Conservation (phyloP, 2,888 invertebrate species). For the Ctena decussata region DNA sequence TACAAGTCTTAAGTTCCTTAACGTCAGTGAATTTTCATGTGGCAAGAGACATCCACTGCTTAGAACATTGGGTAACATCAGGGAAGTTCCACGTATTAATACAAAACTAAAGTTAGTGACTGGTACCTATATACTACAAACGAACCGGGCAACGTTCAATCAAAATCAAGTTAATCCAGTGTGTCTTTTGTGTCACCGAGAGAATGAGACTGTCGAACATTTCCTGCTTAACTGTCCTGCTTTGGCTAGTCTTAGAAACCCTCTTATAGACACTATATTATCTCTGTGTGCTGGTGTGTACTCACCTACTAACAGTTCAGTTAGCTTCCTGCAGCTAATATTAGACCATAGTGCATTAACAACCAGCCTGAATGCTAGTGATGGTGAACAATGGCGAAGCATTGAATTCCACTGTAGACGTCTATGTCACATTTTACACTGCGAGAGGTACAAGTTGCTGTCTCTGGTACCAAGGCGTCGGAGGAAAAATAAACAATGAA, state of each 20-base stretch:
- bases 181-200: background rate
- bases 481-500: background rate
- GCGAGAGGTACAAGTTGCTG: background rate
- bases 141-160: constrained; percentile 3
- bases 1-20: background rate
- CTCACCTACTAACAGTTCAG: background rate
- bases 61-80: background rate
- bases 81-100: background rate
- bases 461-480: background rate
- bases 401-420: background rate
- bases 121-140: constrained; percentile 12
- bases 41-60: background rate
- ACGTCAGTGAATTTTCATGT: background rate
- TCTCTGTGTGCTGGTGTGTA: background rate
- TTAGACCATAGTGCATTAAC: background rate
- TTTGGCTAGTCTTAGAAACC: constrained; percentile 1
- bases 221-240: background rate
- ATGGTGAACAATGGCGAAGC: background rate
- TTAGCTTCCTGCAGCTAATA: background rate
- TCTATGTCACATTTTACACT: background rate
- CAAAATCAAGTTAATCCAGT: background rate
- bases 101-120: constrained; percentile 1
- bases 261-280: background rate
- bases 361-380: background rate
- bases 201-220: constrained; percentile 11